Evolutionary conservation across 2,113 vertebrate genomes (phyloP).

Genomic region (Thamnophis sirtalis): DNA sequence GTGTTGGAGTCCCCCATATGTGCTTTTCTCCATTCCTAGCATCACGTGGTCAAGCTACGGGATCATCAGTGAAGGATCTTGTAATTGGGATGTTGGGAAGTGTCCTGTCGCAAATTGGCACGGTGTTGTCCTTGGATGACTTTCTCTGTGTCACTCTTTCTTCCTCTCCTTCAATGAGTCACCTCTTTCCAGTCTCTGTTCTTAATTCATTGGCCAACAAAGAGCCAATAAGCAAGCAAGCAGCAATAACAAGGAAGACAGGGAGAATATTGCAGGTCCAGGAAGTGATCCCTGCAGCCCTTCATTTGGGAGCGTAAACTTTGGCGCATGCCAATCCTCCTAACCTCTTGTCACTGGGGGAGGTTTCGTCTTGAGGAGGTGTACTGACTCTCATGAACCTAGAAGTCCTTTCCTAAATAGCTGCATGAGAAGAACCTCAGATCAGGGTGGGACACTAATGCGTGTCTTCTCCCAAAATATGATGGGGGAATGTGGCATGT

Average conservation of each 20-base stretch:
- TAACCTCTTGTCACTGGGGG: not conserved
- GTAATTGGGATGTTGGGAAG: not conserved
- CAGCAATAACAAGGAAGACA: not conserved
- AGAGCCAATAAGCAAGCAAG: not conserved
- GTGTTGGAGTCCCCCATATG: not conserved
- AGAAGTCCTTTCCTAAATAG: not conserved
- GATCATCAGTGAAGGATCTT: not conserved
- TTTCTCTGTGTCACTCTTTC: not conserved
- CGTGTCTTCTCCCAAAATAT: not conserved
- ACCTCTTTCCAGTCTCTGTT: not conserved
- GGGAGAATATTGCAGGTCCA: not conserved
- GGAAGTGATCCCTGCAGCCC: not conserved
- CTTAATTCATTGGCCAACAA: not conserved
- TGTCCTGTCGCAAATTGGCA: not conserved
- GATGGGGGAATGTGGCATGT: not conserved
- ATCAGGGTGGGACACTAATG: not conserved
- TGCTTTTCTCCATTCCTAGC: not conserved
- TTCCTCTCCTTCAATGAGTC: not conserved
- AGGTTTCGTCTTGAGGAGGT: too few relatives aligned
- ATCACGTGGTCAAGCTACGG: not conserved
- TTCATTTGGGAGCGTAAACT: not conserved
- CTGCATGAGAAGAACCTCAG: not conserved
- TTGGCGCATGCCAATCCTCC: not conserved
- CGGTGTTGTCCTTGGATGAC: not conserved
- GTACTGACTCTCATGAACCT: not conserved